These are phyloP conservation scores for Sparidentex hasta DNA, from an alignment of 2,797 vertebrate genomes.

Conservation along the genomic window DNA sequence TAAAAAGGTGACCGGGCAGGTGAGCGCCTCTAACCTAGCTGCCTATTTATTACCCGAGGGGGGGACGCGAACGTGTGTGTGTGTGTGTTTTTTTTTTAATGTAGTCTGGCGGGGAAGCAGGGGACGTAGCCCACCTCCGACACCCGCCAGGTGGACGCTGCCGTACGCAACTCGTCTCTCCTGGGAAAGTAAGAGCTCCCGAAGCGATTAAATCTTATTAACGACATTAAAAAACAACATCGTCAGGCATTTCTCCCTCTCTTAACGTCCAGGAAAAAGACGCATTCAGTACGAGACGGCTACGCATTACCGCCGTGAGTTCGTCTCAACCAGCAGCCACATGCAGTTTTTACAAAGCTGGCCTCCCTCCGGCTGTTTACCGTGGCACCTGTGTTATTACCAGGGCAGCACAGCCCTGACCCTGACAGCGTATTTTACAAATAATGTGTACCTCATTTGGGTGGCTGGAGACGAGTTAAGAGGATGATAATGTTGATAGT, in stretches of 20 bases:
- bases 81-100: slow-evolving; percentile 9
- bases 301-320: not conserved
- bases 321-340: not conserved
- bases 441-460: too few species aligned
- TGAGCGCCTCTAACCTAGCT: slow-evolving; percentile 46
- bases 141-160: slow-evolving; percentile 33
- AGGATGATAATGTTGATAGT: slow-evolving; percentile 1
- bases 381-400: slow-evolving; percentile 2
- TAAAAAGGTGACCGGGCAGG: slow-evolving; percentile 62
- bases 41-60: not conserved
- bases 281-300: not conserved
- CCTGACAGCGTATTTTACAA: not conserved
- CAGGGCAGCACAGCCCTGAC: not conserved
- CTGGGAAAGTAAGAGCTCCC: not conserved
- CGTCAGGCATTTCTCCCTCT: not conserved
- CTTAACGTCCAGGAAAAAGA: not conserved
- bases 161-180: not conserved
- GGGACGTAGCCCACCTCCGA: slow-evolving; percentile 17
- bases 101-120: not conserved
- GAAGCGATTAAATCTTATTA: not conserved
- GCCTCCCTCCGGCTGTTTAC: slow-evolving; percentile 10
- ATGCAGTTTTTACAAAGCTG: not conserved
- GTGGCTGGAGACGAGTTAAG: not conserved
- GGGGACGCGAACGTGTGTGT: not conserved
- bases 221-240: not conserved